phyloP scores from a whole-genome alignment of 2,888 invertebrate genomes.

The Drosophila atripex region DNA sequence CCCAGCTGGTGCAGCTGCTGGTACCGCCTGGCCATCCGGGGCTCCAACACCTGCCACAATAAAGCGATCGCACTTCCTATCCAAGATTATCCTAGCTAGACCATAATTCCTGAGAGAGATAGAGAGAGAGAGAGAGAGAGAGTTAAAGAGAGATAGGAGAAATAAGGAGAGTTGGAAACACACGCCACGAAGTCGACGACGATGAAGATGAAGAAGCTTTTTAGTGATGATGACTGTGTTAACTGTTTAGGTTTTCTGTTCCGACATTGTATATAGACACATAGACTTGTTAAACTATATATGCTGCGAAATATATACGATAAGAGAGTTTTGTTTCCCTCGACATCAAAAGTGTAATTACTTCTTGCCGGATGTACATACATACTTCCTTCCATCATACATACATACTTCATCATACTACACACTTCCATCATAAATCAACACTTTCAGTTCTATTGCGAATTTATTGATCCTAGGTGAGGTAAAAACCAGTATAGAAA shows the following conservation, averaged over 20 bases:
- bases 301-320: constrained; percentile 35
- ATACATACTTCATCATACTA: no score
- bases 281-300: constrained; percentile 39
- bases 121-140: not conserved
- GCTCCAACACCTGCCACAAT: constrained; percentile 25
- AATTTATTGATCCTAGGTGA: not conserved
- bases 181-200: constrained; percentile 1
- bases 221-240: constrained; percentile 56
- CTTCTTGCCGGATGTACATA: not conserved
- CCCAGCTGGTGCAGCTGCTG: constrained; percentile 49
- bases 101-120: not conserved
- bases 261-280: constrained; percentile 40
- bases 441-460: not conserved
- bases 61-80: constrained; percentile 14
- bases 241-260: constrained; percentile 46
- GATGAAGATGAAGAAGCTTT: constrained; percentile 15
- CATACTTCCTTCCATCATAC: not conserved
- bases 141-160: not conserved
- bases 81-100: not conserved
- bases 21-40: constrained; percentile 49
- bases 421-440: not conserved
- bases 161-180: not conserved
- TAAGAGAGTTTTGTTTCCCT: constrained; percentile 17
- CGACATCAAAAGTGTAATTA: not conserved
- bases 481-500: not conserved